Evolutionary conservation across 2,888 invertebrate genomes (phyloP), one percentile per base, ranked within the genome.

Genomic region (Galeopsomyia nigrocyanea): DNA sequence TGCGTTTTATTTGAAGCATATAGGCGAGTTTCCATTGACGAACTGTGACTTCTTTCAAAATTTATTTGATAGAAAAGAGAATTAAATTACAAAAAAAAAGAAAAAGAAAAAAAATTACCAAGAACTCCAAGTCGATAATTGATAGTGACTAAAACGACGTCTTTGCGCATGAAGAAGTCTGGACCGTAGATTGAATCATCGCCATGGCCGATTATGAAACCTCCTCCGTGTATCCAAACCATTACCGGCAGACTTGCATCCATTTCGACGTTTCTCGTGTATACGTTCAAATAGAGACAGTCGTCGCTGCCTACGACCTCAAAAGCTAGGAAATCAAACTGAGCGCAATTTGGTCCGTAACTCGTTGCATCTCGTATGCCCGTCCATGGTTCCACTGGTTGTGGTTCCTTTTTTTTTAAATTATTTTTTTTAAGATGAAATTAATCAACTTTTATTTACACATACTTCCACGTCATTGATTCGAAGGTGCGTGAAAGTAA

Each of bases 241-340:
- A 83, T 82, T 13, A 82, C 81, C 2, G 82, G 70, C 21, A n/a
- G 5, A n/a, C 53, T 17, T 53, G 17, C 17, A 17, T 7, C 17
- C 53, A n/a, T 3, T 10, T 53, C 17, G 17, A 53, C 7, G 17
- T 9, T 21, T 19, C 56, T 75, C 3, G 77, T 77, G 73, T 81
- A 83, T 9, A 85, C 81, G 60, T 85, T 85, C 14, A 84, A 62
- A 66, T 82, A 82, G 13, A 85, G 79, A 57, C 84, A 85, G 61
- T 84, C 83, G 26, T 84, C 84, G 55, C 76, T 66, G 9, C 84
- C 83, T 31, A 47, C 17, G 63, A 74, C 64, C 50, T 49, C 19
- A 19, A 68, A 70, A 55, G 63, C 66, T 5, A 77, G 57, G 31
- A 63, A 68, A 50, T 68, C 68, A 31, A 57, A 55, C 51, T 77